Percentiles rank a stretch among this genome's conserved stretches.
Conservation (phyloP, 2,888 invertebrate genomes). For the Chrysolina haemoptera region DNA sequence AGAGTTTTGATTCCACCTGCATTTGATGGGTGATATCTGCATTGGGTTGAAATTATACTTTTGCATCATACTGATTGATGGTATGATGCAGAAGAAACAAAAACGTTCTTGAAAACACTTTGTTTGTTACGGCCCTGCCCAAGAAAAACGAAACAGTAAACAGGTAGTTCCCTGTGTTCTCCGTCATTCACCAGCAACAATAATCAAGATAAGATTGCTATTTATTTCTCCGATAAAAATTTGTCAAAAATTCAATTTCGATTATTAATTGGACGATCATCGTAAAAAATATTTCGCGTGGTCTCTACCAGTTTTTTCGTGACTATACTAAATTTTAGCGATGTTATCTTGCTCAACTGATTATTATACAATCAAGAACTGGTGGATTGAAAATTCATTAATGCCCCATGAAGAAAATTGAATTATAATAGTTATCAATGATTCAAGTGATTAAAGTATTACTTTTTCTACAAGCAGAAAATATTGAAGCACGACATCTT, state of each 20-base stretch:
- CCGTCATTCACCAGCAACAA: slow-evolving; percentile 28
- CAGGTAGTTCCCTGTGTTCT: background rate
- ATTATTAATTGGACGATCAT: slow-evolving; percentile 50
- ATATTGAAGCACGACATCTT: too few species aligned
- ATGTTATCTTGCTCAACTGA: background rate
- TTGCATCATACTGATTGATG: too few species aligned
- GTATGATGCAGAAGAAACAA: too few species aligned
- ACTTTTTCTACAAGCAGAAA: too few species aligned
- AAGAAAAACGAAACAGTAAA: slow-evolving; percentile 1
- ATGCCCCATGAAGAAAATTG: background rate
- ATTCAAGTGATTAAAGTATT: too few species aligned
- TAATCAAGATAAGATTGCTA: slow-evolving; percentile 51
- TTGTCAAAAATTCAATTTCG: slow-evolving; percentile 55
- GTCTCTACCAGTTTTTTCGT: background rate
- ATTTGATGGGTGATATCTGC: too few species aligned
- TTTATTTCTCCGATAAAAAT: slow-evolving; percentile 52
- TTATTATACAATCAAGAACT: background rate
- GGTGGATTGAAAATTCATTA: background rate
- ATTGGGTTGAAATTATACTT: too few species aligned
- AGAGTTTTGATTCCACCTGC: too few species aligned
- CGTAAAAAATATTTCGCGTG: background rate
- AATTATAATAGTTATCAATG: background rate
- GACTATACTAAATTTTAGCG: slow-evolving; percentile 12
- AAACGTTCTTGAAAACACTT: background rate
- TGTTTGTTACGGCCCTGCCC: slow-evolving; percentile 26